Evolutionary conservation across 2,797 vertebrate genomes (phyloP).

Genomic region (Semaprochilodus insignis): DNA sequence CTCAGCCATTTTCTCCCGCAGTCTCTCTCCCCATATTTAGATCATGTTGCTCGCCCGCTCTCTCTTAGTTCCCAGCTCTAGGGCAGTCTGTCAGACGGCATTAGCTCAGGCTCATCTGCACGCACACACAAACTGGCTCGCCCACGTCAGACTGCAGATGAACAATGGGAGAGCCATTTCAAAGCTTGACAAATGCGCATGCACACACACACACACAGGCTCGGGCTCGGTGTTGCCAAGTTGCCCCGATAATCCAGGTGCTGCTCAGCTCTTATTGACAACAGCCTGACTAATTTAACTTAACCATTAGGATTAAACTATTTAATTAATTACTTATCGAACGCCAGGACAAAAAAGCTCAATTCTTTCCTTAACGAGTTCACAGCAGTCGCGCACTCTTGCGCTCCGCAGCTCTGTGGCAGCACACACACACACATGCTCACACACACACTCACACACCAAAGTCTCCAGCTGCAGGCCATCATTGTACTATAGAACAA

Average conservation of each 20-base stretch:
- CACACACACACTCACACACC: constrained; percentile 11
- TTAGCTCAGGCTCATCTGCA: constrained; percentile 76
- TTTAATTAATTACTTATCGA: constrained; percentile 79
- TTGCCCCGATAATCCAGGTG: constrained; percentile 63
- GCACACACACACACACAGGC: constrained; percentile 19
- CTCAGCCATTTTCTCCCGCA: not conserved
- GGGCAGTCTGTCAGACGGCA: constrained; percentile 75
- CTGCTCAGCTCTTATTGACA: constrained; percentile 70
- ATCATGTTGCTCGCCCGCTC: constrained; percentile 78
- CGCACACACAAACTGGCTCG: constrained; percentile 36
- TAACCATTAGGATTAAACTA: constrained; percentile 73
- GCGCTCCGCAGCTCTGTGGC: not conserved
- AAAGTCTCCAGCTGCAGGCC: constrained; percentile 56
- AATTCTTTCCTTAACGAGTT: constrained; percentile 23
- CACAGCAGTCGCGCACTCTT: constrained; percentile 17
- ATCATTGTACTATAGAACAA: constrained; percentile 54
- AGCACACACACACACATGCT: constrained; percentile 30
- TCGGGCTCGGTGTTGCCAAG: not conserved
- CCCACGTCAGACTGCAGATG: constrained; percentile 45
- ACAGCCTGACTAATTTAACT: constrained; percentile 67
- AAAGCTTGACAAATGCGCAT: constrained; percentile 37
- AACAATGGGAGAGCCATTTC: constrained; percentile 52
- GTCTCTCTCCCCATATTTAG: constrained; percentile 68
- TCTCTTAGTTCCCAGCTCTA: constrained; percentile 68
- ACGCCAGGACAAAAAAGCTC: constrained; percentile 63